phyloP scores from a whole-genome alignment of 2,113 vertebrate genomes.

The Lophochroa leadbeateri region DNA sequence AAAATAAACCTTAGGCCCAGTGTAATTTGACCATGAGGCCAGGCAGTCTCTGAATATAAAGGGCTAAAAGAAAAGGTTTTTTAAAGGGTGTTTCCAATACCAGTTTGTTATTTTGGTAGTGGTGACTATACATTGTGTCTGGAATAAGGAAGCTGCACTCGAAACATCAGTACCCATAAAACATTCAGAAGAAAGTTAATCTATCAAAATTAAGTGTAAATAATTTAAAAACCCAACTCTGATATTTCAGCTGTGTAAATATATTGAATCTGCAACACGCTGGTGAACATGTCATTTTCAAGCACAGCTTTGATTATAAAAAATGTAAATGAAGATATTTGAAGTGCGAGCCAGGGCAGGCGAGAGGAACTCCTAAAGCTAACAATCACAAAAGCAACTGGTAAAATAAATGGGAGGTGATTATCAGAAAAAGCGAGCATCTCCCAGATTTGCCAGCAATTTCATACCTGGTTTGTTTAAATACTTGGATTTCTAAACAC shows the following conservation, averaged over 20 bases:
- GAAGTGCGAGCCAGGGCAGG: neutral
- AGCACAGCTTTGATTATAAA: conserved; percentile 27
- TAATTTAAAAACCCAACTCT: conserved; percentile 30
- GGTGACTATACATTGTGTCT: neutral
- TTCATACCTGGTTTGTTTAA: neutral
- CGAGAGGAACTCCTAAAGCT: neutral
- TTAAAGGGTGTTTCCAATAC: neutral
- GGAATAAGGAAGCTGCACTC: neutral
- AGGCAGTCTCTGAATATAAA: neutral
- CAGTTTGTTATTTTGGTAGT: neutral
- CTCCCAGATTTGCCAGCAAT: neutral
- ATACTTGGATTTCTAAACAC: neutral
- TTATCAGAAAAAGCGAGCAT: neutral
- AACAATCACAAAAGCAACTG: neutral
- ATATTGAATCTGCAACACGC: conserved; percentile 35
- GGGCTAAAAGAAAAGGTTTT: neutral
- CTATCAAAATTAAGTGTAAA: conserved; percentile 39
- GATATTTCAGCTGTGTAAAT: conserved; percentile 43
- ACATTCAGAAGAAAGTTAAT: conserved; percentile 60
- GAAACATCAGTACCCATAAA: conserved; percentile 36
- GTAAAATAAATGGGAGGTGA: neutral
- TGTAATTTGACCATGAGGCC: neutral
- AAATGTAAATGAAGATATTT: conserved; percentile 50
- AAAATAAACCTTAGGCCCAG: neutral
- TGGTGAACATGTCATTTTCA: conserved; percentile 41